These are phyloP conservation scores for Meteorus cinctellus DNA, from an alignment of 2,888 invertebrate species.

Conservation along the genomic window DNA sequence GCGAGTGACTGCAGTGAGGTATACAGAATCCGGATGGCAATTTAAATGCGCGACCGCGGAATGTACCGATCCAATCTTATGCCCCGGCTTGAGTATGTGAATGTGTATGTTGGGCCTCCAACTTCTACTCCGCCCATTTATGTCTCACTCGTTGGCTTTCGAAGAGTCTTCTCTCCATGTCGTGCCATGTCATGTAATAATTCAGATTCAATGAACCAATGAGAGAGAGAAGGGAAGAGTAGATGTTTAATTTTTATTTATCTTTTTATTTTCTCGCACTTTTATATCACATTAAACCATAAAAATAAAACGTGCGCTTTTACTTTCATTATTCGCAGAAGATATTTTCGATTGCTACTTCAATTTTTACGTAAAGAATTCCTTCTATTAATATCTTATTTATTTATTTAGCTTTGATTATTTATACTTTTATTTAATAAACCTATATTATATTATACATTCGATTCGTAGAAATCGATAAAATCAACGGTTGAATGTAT, in stretches of 20 bases:
- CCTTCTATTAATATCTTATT: neutral
- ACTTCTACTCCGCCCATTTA: conserved; percentile 56
- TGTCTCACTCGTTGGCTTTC: conserved; percentile 53
- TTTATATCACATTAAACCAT: neutral
- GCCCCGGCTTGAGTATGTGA: conserved; percentile 46
- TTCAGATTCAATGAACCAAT: conserved; percentile 50
- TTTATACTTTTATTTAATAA: neutral
- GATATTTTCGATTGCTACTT: neutral
- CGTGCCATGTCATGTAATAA: conserved; percentile 52
- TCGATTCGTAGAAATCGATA: conserved; percentile 35
- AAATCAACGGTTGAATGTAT: conserved; percentile 29
- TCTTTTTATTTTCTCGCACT: neutral
- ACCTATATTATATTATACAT: neutral
- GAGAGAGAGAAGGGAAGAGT: conserved; percentile 45
- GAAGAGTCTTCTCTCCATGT: conserved; percentile 41
- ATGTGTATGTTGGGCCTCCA: neutral
- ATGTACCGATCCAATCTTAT: conserved; percentile 60
- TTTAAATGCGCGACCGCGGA: conserved; percentile 57
- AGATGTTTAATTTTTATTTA: neutral
- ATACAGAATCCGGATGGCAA: conserved; percentile 37
- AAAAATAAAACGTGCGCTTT: neutral
- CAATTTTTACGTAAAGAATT: neutral
- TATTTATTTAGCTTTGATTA: neutral
- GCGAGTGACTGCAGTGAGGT: conserved; percentile 3
- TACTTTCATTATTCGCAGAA: neutral